phyloP scores from a whole-genome alignment of 2,888 invertebrate species.

The Aquatica leii region DNA sequence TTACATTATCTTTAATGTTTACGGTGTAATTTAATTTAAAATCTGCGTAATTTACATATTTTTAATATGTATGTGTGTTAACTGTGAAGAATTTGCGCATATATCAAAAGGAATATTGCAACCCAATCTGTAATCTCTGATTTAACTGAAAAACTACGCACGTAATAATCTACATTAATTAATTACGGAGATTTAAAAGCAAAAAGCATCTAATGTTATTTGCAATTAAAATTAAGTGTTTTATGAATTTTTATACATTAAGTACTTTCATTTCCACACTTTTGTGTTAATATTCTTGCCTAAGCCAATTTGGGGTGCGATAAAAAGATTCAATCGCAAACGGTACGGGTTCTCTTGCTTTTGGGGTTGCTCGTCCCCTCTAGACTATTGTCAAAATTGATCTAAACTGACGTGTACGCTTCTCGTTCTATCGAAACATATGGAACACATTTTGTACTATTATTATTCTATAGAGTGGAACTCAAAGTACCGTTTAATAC shows the following conservation, averaged over 20 bases:
- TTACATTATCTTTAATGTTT: constrained; percentile 18
- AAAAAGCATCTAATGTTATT: too few species aligned
- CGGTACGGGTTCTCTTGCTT: constrained; percentile 40
- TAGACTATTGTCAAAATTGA: constrained; percentile 44
- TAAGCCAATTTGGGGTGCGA: constrained; percentile 17
- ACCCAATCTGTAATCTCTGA: not conserved
- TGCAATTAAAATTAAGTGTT: not conserved
- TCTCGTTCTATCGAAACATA: constrained; percentile 19
- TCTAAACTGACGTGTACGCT: constrained; percentile 35
- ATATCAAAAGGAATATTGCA: constrained; percentile 20
- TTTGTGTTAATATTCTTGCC: not conserved
- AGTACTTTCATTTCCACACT: not conserved
- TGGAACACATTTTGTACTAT: constrained; percentile 18
- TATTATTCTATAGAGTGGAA: constrained; percentile 6
- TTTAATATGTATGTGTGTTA: constrained; percentile 20
- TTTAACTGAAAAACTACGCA: not conserved
- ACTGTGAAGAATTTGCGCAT: constrained; percentile 12
- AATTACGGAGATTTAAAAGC: constrained; percentile 8
- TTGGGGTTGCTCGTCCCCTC: constrained; percentile 37
- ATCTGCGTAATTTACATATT: constrained; percentile 26
- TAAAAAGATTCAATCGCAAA: constrained; percentile 35
- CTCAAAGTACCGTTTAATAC: constrained; percentile 14
- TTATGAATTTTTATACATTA: too few species aligned
- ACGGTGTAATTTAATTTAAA: constrained; percentile 28
- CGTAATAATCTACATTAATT: constrained; percentile 9